Evolutionary conservation across 2,797 vertebrate species (phyloP).

Genomic region (Emydoidea blandingii): DNA sequence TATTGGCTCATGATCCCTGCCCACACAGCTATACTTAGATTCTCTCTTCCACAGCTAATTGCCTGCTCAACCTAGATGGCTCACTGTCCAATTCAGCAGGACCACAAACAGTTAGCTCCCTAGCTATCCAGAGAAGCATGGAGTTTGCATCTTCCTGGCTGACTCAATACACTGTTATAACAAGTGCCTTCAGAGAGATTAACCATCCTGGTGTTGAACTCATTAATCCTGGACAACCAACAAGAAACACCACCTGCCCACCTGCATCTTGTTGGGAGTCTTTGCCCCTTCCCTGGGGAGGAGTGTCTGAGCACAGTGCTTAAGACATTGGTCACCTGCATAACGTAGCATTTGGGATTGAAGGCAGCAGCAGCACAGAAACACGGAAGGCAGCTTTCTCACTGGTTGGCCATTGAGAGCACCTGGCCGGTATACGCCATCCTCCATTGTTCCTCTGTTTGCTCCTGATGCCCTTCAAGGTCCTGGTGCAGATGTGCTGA

Average conservation of each 20-base stretch:
- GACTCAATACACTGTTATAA: not conserved
- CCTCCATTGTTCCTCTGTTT: not conserved
- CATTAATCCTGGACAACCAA: not conserved
- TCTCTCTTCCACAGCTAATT: not conserved
- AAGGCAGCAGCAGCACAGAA: not conserved
- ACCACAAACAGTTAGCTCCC: not conserved
- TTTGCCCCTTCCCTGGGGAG: not conserved
- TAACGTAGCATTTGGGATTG: not conserved
- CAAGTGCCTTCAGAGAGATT: not conserved
- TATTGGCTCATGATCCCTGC: not conserved
- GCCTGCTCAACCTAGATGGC: not conserved
- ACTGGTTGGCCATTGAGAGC: not conserved
- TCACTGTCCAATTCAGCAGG: not conserved
- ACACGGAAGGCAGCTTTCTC: not conserved
- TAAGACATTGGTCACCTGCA: not conserved
- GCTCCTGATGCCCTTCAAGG: not conserved
- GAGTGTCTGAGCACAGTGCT: not conserved
- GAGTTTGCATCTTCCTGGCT: not conserved
- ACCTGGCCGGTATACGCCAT: fast-evolving
- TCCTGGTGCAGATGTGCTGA: not conserved
- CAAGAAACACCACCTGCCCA: not conserved
- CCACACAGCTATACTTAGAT: not conserved
- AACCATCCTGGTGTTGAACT: not conserved
- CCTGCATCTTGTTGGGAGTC: not conserved
- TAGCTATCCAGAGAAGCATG: not conserved